phyloP scores from a whole-genome alignment of 2,888 invertebrate genomes.

The Theretra japonica region DNA sequence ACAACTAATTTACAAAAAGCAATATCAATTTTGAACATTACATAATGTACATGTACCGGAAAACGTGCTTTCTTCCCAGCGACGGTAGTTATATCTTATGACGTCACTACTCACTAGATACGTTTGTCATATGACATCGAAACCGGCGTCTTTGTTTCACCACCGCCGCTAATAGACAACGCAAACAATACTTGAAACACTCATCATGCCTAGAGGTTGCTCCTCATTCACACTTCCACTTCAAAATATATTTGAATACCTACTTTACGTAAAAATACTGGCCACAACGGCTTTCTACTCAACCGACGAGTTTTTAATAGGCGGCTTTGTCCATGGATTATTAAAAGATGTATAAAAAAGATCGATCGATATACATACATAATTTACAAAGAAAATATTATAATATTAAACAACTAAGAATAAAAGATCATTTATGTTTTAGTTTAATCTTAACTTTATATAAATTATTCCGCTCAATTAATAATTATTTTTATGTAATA shows the following conservation, averaged over 20 bases:
- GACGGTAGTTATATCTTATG: not conserved
- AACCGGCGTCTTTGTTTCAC: constrained; percentile 44
- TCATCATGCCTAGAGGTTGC: constrained; percentile 39
- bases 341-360: not conserved
- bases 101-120: constrained; percentile 4
- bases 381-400: too few relatives aligned
- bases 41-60: constrained; percentile 8
- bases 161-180: constrained; percentile 40
- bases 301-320: not conserved
- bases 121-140: constrained; percentile 38
- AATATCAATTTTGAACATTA: too few relatives aligned
- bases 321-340: too few relatives aligned
- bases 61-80: constrained; percentile 2
- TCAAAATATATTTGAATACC: constrained; percentile 11
- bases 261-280: constrained; percentile 26
- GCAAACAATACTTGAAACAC: constrained; percentile 37
- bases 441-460: too few relatives aligned
- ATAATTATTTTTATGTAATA: too few relatives aligned
- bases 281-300: constrained; percentile 16
- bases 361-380: too few relatives aligned
- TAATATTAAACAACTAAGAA: too few relatives aligned
- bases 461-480: too few relatives aligned
- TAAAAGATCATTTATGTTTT: too few relatives aligned
- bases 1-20: too few relatives aligned
- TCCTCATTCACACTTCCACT: constrained; percentile 31